Base-by-base conservation (phyloP, 2,113 vertebrate species). In the Elephantulus edwardii region DNA sequence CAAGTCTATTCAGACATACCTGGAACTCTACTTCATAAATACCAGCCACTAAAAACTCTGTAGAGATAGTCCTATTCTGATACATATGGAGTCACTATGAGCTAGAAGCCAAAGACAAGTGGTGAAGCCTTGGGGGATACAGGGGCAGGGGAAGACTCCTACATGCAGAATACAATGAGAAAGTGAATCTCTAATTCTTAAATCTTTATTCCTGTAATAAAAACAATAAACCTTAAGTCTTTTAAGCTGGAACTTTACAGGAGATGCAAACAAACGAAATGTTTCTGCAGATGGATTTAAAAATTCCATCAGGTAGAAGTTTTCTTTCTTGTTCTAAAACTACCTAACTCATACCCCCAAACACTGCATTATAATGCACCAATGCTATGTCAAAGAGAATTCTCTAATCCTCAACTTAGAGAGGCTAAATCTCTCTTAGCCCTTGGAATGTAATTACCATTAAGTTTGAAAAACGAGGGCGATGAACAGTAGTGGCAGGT, bases 381-480 rank as follows among this genome's bases (percentile, higher is more conserved):
- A 95, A 72, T 46, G 75, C 83, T 94, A 91, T 20, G 58, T 96
- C 91, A 94, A 89, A 95, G 84, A 91, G 76, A 95, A 84, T 40
- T 7, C 83, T 93, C 86, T 92, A 89, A 87, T 68, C 71, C 92
- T 28, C 0, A 20, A 93, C 89, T 92, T 93, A 89, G 89, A 81
- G 30, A 96, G 20, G 91, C 95, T 94, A 92, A 95, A 91, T 95
- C 97, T 97, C 94, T 96, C 96, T 96, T 89, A 95, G 97, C 91
- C 97, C 95, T 0, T 96, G 97, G 97, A 97, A 97, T 97, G 97
- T 97, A 97, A 97, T 98, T 97, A 97, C 95, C 96, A 98, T 97
- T 97, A 98, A 96, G 96, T 96, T 50, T 98, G 97, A 98, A 97
- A 98, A 97, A 98, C 91, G 97, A 98, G 97, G 86, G 94, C 82